Evolutionary conservation across 2,113 vertebrate genomes (phyloP), one percentile per base, ranked within the genome.

Genomic region (Atrichornis clamosus): DNA sequence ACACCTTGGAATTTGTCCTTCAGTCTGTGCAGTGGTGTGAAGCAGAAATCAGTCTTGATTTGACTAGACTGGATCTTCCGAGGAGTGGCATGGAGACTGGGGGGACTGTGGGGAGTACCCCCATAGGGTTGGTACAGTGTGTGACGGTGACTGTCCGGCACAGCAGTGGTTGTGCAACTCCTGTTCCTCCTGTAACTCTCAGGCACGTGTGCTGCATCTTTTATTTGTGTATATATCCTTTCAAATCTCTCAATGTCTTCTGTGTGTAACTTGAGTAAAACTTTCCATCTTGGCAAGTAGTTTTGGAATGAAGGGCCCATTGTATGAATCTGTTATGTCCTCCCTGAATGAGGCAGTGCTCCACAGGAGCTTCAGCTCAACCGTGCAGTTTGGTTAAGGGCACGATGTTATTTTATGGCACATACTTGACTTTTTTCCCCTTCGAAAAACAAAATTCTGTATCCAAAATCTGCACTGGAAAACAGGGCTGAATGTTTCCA

Each of bases 111-210:
- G 27, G 41, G 23, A 46, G 8, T 33, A 24, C 16, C 16, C 33
- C 13, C 16, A 3, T 0, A 4, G 62, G 27, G 4, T n/a, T 15
- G 11, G 13, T 15, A 0, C 5, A 1, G 0, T 4, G 15, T 46
- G 19, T 70, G 76, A 13, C 69, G 6, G 5, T 39, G 63, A 24
- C 46, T 58, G 42, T 26, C 53, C 35, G 58, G 64, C 33, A 44
- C 64, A 62, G 76, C 55, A 88, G 55, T 17, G 17, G 8, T 10
- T 75, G 18, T 64, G 72, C 53, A 88, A 3, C 56, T 26, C 24
- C 24, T 3, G 0, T 47, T 86, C 33, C 64, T 78, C 0, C 52
- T 69, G 37, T 65, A 59, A 41, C 41, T 63, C 17, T 39, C 1
- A 1, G 52, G 18, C 80, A 37, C 8, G 7, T 67, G 39, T 75